These are phyloP conservation scores for Macropis europaea DNA, from an alignment of 2,888 invertebrate genomes.

Conservation along the genomic window DNA sequence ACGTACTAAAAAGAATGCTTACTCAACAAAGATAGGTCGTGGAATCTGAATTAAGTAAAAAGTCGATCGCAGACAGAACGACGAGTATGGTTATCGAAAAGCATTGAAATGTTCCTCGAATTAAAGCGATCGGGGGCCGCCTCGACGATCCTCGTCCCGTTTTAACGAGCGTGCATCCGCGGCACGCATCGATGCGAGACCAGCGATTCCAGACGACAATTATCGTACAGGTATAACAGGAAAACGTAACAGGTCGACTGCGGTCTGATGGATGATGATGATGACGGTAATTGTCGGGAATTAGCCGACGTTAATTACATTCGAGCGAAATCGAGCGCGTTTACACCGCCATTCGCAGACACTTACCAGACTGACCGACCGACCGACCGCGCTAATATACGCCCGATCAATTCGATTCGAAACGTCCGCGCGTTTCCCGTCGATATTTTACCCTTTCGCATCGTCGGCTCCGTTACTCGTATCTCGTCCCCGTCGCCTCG, in stretches of 20 bases:
- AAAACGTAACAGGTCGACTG: conserved; percentile 66
- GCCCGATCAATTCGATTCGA: conserved; percentile 61
- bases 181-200: conserved; percentile 42
- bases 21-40: too few relatives aligned
- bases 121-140: conserved; percentile 1
- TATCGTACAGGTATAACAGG: conserved; percentile 64
- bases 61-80: background rate
- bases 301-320: conserved; percentile 65
- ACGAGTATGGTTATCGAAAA: too few relatives aligned
- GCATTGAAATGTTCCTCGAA: background rate
- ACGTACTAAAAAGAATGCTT: too few relatives aligned
- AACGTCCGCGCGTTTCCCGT: conserved; percentile 32
- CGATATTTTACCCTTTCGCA: conserved; percentile 54
- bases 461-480: conserved; percentile 51
- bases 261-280: conserved; percentile 63
- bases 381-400: conserved; percentile 58
- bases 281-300: conserved; percentile 66
- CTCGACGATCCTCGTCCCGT: conserved; percentile 6
- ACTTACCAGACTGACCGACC: conserved; percentile 60
- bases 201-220: conserved; percentile 59
- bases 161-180: conserved; percentile 24
- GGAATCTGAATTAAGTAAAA: conserved; percentile 11
- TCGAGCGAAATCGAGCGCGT: conserved; percentile 55
- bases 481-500: background rate
- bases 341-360: conserved; percentile 57